phyloP scores from a whole-genome alignment of 2,113 vertebrate genomes.

The Ceuthmochares aereus region DNA sequence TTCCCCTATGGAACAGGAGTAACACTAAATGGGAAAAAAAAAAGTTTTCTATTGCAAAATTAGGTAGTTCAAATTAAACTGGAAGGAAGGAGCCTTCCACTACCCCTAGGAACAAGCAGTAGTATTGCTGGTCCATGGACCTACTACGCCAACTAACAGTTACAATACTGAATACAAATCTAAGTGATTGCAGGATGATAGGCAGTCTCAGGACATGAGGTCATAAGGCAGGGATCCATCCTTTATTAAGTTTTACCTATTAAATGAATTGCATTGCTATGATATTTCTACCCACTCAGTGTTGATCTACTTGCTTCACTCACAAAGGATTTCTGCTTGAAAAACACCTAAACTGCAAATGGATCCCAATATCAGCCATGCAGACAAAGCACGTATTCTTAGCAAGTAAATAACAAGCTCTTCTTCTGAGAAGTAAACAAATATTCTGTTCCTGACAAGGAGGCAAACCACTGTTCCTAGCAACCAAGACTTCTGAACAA shows the following conservation, averaged over 20 bases:
- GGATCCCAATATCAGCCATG: not conserved
- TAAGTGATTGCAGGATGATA: not conserved
- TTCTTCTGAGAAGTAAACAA: constrained; percentile 62
- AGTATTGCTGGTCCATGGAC: not conserved
- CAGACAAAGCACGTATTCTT: not conserved
- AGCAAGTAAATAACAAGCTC: constrained; percentile 35
- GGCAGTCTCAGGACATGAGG: not conserved
- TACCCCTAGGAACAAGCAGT: not conserved
- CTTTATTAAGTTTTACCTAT: not conserved
- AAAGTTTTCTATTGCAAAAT: not conserved
- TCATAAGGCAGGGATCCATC: not conserved
- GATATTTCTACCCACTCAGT: not conserved
- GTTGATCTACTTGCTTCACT: not conserved
- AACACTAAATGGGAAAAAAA: not conserved
- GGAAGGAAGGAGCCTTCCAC: not conserved
- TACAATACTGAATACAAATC: not conserved
- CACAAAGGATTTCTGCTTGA: not conserved
- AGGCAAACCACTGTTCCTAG: constrained; percentile 51
- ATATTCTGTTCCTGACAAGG: constrained; percentile 35
- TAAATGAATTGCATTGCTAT: not conserved
- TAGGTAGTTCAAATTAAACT: not conserved
- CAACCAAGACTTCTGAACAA: constrained; percentile 47
- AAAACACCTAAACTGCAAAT: not conserved
- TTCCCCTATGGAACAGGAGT: not conserved
- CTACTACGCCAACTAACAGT: rapidly evolving